Evolutionary conservation across 1,140 invertebrate species (phyloP).

Genomic region (Drosophila oshimai): DNA sequence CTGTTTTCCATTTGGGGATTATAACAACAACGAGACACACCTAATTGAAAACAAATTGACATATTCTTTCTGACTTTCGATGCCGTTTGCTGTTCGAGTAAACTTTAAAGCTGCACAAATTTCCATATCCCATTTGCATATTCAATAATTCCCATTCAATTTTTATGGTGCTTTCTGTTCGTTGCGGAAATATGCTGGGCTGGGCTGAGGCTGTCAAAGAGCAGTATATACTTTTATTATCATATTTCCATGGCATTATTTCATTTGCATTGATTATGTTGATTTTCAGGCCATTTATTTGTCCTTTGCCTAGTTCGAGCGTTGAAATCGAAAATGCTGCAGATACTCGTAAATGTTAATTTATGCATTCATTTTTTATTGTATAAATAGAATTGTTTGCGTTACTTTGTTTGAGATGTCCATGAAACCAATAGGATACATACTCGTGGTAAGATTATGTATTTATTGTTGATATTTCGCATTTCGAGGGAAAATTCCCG

Average conservation of each 20-base stretch:
- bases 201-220: conserved; percentile 1
- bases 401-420: conserved; percentile 65
- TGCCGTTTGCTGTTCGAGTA: conserved; percentile 39
- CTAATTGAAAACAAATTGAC: conserved; percentile 77
- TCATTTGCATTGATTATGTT: conserved; percentile 44
- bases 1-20: conserved; percentile 35
- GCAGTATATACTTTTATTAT: conserved; percentile 37
- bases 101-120: conserved; percentile 43
- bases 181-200: not conserved
- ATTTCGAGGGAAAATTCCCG: not conserved
- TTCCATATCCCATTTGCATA: conserved; percentile 45
- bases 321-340: conserved; percentile 23
- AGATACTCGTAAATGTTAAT: conserved; percentile 19
- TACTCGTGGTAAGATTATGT: conserved; percentile 45
- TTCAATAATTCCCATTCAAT: conserved; percentile 40
- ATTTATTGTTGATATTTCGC: conserved; percentile 54
- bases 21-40: conserved; percentile 41
- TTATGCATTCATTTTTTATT: conserved; percentile 21
- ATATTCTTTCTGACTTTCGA: conserved; percentile 57
- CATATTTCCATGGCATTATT: conserved; percentile 46
- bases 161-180: conserved; percentile 4
- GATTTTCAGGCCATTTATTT: conserved; percentile 14
- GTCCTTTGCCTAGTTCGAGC: conserved; percentile 25
- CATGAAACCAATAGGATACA: conserved; percentile 77
- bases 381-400: conserved; percentile 41